Base-by-base conservation (phyloP, 2,888 invertebrate genomes). In the Pristionchus entomophagus region DNA sequence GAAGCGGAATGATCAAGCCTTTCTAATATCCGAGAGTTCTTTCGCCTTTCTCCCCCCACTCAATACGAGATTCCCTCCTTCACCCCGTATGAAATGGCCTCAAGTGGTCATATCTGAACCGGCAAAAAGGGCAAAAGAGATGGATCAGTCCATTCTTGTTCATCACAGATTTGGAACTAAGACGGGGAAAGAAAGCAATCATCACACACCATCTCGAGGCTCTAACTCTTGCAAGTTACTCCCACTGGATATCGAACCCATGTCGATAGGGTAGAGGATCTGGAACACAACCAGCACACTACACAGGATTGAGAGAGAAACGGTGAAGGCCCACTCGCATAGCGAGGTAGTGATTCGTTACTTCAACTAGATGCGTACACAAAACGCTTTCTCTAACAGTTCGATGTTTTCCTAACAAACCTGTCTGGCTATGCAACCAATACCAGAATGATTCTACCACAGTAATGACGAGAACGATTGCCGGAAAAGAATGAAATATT, bases 161-260 rank as follows among this genome's bases (percentile, higher is more conserved):
- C 62, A 65, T 6, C 62, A 65, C n/a, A 45, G 41, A 26, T 19
- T 84, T 82, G 82, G 65, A 53, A 73, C 77, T 85, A 73, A 53
- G 85, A n/a, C 85, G 85, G 85, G 85, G 85, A 85, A 85, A 85
- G 85, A 85, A 56, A 1, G 32, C 53, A n/a, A 22, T 85, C 85
- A 77, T 85, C 85, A 84, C 29, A 41, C 26, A 65, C 82, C 85
- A 53, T 77, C 84, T n/a, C 1, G 35, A 77, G 85, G 3, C 22
- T n/a, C n/a, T n/a, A n/a, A n/a, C n/a, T n/a, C n/a, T n/a, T n/a
- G n/a, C n/a, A n/a, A n/a, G n/a, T n/a, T n/a, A n/a, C n/a, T n/a
- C n/a, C n/a, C n/a, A n/a, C n/a, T n/a, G n/a, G n/a, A n/a, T n/a
- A n/a, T 85, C 59, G 85, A 77, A 85, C 85, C 77, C 38, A 22